Evolutionary conservation across 2,797 vertebrate species (phyloP), one percentile per base, ranked within the genome.

Genomic region (Phataginus tetradactyla): DNA sequence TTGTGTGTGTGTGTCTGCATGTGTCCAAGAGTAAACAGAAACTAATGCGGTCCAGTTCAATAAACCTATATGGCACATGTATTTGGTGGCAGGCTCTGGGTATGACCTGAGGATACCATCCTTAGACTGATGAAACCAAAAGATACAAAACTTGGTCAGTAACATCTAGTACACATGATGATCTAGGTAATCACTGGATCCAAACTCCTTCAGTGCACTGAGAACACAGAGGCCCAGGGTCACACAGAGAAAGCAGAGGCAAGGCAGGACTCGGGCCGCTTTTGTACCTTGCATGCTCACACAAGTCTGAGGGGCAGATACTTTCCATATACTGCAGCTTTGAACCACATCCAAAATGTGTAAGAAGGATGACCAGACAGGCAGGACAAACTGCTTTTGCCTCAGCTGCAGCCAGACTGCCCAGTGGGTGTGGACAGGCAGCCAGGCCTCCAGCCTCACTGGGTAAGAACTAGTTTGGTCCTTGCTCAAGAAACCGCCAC

Each of bases 381-480:
- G 75, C 97, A 55, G 75, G 96, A 91, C 49, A 74, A 92, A 55
- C 90, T 0, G 1, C 86, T 95, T 64, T 72, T 29, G 63, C 83
- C 66, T 95, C 42, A 64, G 69, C 34, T 7, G 53, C 77, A 23
- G 37, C 27, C 81, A 69, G 49, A 59, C 64, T 5, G 34, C 71
- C 81, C 71, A 5, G 42, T 29, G 37, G 90, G 69, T 92, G 86
- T 86, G 94, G 90, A 94, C 15, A 3, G 27, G 63, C 53, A 12
- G 45, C 45, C 45, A 45, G 45, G 45, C 45, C 37, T 72, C 84
- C 55, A n/a, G 79, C 3, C 64, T 77, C 59, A 5, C 34, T 42
- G 34, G 64, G 20, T 49, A 94, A 91, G 42, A 87, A 42, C 17
- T 27, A n/a, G 32, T 51, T 74, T 61, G 51, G 57, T 57, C 66